Evolutionary conservation across 1,140 invertebrate species (phyloP).

Genomic region (Cephus cinctus): DNA sequence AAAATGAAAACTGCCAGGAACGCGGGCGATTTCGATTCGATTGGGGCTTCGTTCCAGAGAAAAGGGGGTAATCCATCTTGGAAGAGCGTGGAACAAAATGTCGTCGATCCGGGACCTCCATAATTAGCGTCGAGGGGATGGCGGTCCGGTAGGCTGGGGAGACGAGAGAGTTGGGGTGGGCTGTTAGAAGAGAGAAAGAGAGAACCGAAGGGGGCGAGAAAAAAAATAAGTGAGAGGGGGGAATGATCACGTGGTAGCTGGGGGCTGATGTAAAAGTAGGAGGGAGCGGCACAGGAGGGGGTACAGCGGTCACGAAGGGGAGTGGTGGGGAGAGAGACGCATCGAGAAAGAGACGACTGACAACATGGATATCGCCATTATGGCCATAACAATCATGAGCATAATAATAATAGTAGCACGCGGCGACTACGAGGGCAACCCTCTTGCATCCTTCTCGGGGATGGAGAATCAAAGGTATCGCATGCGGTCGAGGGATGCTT

Average conservation of each 20-base stretch:
- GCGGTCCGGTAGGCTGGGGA: not conserved
- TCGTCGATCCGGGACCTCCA: conserved; percentile 45
- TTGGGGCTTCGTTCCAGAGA: conserved; percentile 12
- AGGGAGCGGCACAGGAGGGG: conserved; percentile 2
- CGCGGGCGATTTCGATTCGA: conserved; percentile 24
- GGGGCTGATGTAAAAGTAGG: too few relatives aligned
- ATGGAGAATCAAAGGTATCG: too few relatives aligned
- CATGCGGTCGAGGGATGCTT: too few relatives aligned
- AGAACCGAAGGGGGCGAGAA: conserved; percentile 13
- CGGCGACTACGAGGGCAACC: too few relatives aligned
- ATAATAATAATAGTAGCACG: conserved; percentile 31
- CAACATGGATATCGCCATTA: conserved; percentile 40
- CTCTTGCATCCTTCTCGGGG: too few relatives aligned
- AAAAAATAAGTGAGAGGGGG: conserved; percentile 10
- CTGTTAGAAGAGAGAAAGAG: conserved; percentile 4
- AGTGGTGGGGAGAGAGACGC: conserved; percentile 29
- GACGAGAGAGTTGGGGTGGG: conserved; percentile 7
- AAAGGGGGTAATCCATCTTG: conserved; percentile 42
- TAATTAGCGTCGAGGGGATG: conserved; percentile 44
- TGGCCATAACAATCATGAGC: conserved; percentile 26
- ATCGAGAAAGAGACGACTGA: conserved; percentile 31
- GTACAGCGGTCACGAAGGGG: conserved; percentile 11
- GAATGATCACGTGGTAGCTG: too few relatives aligned
- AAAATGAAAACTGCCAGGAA: conserved; percentile 6
- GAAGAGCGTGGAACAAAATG: conserved; percentile 46